Evolutionary conservation across 2,797 vertebrate genomes (phyloP).

Genomic region (Tragelaphus eurycerus): DNA sequence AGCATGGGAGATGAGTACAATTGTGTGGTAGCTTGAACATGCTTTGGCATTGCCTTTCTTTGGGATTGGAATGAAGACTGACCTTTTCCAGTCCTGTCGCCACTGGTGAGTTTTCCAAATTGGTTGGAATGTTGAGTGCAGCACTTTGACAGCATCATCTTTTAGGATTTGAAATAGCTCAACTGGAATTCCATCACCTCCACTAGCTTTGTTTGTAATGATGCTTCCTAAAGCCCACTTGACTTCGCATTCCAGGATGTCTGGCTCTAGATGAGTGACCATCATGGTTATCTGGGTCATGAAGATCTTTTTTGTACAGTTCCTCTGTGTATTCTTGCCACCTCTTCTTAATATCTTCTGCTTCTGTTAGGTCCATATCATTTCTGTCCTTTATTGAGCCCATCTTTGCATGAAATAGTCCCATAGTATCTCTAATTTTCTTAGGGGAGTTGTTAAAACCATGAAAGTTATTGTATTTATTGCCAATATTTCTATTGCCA

Average conservation of each 20-base stretch:
- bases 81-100: not conserved
- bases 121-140: not conserved
- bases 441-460: not conserved
- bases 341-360: not conserved
- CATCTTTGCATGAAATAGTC: not conserved
- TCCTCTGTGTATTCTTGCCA: not conserved
- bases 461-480: rapidly evolving
- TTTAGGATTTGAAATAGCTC: not conserved
- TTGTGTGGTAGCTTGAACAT: not conserved
- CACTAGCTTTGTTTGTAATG: not conserved
- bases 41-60: not conserved
- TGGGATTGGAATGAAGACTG: not conserved
- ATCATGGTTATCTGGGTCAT: not conserved
- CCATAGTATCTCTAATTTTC: not conserved
- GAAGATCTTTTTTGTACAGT: not conserved
- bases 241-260: not conserved
- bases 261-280: not conserved
- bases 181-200: not conserved
- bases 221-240: not conserved
- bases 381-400: not conserved
- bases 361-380: not conserved
- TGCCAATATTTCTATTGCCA: not conserved
- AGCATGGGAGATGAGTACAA: not conserved
- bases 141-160: not conserved
- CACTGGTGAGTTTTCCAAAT: not conserved